Base-by-base conservation (phyloP, 1,140 invertebrate genomes). In the Aphis gossypii region DNA sequence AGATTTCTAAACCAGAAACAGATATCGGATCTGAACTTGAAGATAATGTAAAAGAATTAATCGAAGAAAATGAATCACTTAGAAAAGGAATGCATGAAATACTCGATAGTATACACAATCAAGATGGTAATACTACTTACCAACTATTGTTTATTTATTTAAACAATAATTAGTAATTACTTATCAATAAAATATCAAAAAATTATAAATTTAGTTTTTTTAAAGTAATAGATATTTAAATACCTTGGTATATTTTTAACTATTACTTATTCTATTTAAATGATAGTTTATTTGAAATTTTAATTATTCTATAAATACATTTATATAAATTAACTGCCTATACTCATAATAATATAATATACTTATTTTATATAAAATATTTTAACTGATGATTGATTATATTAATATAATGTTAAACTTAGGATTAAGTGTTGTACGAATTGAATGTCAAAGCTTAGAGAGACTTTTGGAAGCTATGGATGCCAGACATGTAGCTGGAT, bases 21-120 rank as follows among this genome's bases (percentile, higher is more conserved):
- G 91, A 94, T 21, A 93, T 94, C 54, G 87, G 56, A 48, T 46
- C 23, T 41, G 89, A 90, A 90, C 35, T 95, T 18, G 95, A 96
- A 94, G 95, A 96, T 94, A 96, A 96, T 94, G 95, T 96, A 60
- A 95, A 95, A 94, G 95, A 95, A 88, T 95, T 97, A 21, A 95
- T 96, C 90, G 96, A 97, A 94, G 97, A 97, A 95, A 97, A 97
- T 95, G 97, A 97, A 95, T 96, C 96, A 5, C 95, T 97, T 41
- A 95, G 97, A 92, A 97, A 96, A 95, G 97, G 97, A 56, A 95
- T 97, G 94, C 96, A 97, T 94, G 97, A 97, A 95, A 96, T 97
- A 94, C 94, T 97, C 92, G 96, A 96, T 93, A 96, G 96, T 94
- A 95, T 97, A 93, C 96, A 96, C 93, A 95, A 95, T 94, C 96